phyloP scores from a whole-genome alignment of 1,140 invertebrate genomes.

The Cecropterus lyciades region DNA sequence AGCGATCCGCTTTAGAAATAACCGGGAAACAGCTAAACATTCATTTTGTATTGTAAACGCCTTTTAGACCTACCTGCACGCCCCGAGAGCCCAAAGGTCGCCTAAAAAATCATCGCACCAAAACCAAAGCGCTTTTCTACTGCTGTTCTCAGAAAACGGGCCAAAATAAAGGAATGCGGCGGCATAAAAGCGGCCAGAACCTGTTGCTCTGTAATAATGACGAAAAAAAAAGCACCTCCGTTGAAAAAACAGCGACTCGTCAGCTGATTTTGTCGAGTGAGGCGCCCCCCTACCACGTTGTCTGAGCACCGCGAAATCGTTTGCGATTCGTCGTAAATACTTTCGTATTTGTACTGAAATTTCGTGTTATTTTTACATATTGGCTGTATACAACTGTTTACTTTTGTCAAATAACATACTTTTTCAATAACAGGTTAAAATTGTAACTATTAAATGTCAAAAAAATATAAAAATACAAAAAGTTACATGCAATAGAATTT shows the following conservation, averaged over 20 bases:
- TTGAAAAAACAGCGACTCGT: slow-evolving; percentile 50
- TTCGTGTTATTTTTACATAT: not conserved
- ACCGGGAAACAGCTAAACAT: not conserved
- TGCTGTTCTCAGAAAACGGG: slow-evolving; percentile 54
- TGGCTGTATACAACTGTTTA: not conserved
- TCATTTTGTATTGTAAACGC: slow-evolving; percentile 16
- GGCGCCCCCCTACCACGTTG: slow-evolving; percentile 59
- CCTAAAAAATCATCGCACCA: slow-evolving; percentile 41
- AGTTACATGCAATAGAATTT: not conserved
- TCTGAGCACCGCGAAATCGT: not conserved
- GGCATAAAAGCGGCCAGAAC: slow-evolving; percentile 49
- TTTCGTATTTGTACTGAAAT: not conserved
- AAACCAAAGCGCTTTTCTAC: slow-evolving; percentile 47
- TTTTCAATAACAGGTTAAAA: not conserved
- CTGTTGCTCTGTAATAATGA: slow-evolving; percentile 58
- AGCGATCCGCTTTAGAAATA: slow-evolving; percentile 2
- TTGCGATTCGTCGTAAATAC: not conserved
- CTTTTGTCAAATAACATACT: not conserved
- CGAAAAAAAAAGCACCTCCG: slow-evolving; percentile 49
- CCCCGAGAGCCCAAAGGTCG: slow-evolving; percentile 18
- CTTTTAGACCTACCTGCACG: slow-evolving; percentile 48
- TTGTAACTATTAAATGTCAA: not conserved
- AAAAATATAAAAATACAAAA: not conserved
- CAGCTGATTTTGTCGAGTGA: slow-evolving; percentile 68
- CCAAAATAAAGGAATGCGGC: slow-evolving; percentile 61